Percentiles rank a stretch among this genome's conserved stretches.
phyloP scores from a whole-genome alignment of 1,140 invertebrate genomes.

The Calycopis cecrops region DNA sequence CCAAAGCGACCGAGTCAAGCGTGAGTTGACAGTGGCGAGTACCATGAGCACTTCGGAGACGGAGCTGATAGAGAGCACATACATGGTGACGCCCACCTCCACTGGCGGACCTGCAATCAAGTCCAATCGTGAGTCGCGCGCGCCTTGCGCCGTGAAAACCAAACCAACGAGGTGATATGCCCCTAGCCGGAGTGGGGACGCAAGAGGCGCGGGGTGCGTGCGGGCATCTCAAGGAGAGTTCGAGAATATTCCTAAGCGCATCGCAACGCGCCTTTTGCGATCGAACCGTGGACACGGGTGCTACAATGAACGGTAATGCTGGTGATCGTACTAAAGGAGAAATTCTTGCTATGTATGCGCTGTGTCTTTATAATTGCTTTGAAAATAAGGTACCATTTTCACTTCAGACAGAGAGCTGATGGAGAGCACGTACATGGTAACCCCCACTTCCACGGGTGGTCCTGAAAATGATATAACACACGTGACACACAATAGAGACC shows the following conservation, averaged over 20 bases:
- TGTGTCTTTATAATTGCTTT: constrained; percentile 73
- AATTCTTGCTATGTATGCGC: constrained; percentile 66
- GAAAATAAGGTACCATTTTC: constrained; percentile 93
- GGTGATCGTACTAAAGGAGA: constrained; percentile 66
- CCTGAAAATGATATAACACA: constrained; percentile 82
- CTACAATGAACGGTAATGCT: constrained; percentile 72
- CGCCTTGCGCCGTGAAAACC: constrained; percentile 70
- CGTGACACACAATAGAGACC: constrained; percentile 39
- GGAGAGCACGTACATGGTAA: constrained; percentile 98
- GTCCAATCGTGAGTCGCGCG: constrained; percentile 61
- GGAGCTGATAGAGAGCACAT: constrained; percentile 98
- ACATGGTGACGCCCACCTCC: constrained; percentile 97
- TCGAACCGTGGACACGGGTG: constrained; percentile 73
- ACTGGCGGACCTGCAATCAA: constrained; percentile 93
- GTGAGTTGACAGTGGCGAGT: constrained; percentile 73
- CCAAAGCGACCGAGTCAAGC: constrained; percentile 58
- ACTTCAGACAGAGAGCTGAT: constrained; percentile 99
- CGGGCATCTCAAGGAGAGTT: constrained; percentile 20
- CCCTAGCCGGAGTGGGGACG: constrained; percentile 47
- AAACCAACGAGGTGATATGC: constrained; percentile 71
- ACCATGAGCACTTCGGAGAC: constrained; percentile 99
- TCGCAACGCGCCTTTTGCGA: constrained; percentile 39
- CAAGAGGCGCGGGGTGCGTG: constrained; percentile 42
- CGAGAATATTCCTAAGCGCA: constrained; percentile 22
- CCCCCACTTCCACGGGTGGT: constrained; percentile 95